A percentile compares a stretch with the other conserved stretches of the same genome.
Conservation (phyloP, 1,140 invertebrate species). For the Elysia chlorotica region DNA sequence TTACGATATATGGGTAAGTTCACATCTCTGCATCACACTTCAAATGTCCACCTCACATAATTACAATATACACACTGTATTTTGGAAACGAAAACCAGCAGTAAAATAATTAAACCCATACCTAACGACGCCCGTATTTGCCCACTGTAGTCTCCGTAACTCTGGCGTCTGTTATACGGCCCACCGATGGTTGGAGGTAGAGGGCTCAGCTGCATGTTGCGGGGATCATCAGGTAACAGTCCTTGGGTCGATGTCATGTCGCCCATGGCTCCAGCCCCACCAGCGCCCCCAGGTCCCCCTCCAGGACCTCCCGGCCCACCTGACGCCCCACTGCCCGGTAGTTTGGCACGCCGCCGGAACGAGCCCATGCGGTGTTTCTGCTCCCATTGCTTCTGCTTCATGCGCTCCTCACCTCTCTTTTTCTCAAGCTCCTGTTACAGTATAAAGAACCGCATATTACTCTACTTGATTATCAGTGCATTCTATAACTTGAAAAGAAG, state of each 20-base stretch:
- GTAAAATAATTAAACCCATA: background rate
- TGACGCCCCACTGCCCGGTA: slow-evolving; percentile 38
- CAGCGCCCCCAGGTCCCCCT: too few species aligned
- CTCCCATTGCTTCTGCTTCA: slow-evolving; percentile 56
- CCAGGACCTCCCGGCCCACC: too few species aligned
- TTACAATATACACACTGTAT: background rate
- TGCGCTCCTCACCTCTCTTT: slow-evolving; percentile 50
- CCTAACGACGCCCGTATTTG: background rate
- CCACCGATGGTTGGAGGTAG: slow-evolving; percentile 10
- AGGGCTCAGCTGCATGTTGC: slow-evolving; percentile 25
- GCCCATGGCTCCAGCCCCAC: too few species aligned
- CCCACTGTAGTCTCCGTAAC: slow-evolving; percentile 7
- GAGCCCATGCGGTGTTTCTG: slow-evolving; percentile 52
- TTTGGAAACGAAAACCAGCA: background rate
- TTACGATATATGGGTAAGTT: background rate
- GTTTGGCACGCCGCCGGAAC: slow-evolving; percentile 45
- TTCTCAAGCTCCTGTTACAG: slow-evolving; percentile 49
- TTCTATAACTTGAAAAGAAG: too few species aligned
- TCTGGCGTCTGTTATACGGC: slow-evolving; percentile 18
- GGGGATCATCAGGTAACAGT: slow-evolving; percentile 20
- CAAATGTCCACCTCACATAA: background rate
- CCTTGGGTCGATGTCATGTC: slow-evolving; percentile 15
- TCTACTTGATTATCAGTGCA: too few species aligned
- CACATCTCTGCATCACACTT: background rate
- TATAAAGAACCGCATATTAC: too few species aligned